phyloP scores from a whole-genome alignment of 2,797 vertebrate species.

The Melanotaenia nigrans region DNA sequence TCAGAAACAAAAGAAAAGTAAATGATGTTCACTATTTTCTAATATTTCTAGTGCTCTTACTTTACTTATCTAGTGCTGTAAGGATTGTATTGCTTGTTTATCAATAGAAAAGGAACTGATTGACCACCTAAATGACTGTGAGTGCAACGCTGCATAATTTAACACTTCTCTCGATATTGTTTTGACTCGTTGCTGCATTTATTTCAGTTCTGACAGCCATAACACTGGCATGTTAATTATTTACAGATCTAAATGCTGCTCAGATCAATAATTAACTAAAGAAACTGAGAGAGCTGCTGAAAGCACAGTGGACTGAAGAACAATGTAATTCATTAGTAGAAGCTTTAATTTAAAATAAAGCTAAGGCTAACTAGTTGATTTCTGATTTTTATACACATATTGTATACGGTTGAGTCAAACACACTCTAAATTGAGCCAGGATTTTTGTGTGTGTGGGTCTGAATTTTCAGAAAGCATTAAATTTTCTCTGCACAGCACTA shows the following conservation, averaged over 20 bases:
- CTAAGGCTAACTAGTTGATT: conserved; percentile 17
- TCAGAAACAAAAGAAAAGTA: too few species aligned
- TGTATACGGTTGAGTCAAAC: conserved; percentile 18
- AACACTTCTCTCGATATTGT: conserved; percentile 75
- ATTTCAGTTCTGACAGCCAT: conserved; percentile 59
- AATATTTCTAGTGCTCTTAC: background rate
- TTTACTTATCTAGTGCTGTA: background rate
- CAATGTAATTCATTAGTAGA: conserved; percentile 31
- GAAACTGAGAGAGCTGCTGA: conserved; percentile 57
- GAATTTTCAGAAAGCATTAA: background rate
- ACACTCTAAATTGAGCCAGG: conserved; percentile 10
- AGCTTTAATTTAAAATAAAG: conserved; percentile 28
- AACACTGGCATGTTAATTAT: conserved; percentile 75
- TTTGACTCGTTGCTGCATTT: conserved; percentile 68
- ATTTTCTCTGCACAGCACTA: background rate
- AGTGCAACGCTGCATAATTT: conserved; percentile 74
- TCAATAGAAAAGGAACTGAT: conserved; percentile 50
- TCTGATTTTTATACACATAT: conserved; percentile 26
- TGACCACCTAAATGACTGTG: conserved; percentile 57
- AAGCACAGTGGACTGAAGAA: conserved; percentile 23
- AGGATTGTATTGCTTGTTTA: conserved; percentile 11
- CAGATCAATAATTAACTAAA: conserved; percentile 77
- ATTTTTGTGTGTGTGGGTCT: conserved; percentile 13
- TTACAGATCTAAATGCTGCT: conserved; percentile 69
- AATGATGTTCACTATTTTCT: too few species aligned